phyloP scores from a whole-genome alignment of 2,113 vertebrate genomes.

The Sisor rabdophorus region DNA sequence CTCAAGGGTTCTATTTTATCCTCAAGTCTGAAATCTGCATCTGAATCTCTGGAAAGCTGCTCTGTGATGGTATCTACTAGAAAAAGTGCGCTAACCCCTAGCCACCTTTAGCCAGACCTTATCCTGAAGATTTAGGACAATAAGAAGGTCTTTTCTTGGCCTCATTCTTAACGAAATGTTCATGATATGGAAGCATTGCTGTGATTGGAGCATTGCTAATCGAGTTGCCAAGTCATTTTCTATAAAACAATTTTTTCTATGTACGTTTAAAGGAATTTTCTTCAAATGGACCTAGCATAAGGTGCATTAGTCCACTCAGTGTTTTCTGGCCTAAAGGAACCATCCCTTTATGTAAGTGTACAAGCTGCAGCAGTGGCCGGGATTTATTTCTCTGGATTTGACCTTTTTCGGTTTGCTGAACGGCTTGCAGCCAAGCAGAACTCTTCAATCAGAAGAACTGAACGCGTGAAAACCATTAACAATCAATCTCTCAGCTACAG shows the following conservation, averaged over 20 bases:
- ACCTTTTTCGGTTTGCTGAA: conserved; percentile 46
- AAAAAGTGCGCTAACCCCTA: not conserved
- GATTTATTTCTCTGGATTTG: conserved; percentile 5
- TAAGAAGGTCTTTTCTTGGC: not conserved
- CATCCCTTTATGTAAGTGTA: not conserved
- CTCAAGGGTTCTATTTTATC: too few species aligned
- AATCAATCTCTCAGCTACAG: conserved; percentile 57
- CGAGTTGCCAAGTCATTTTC: not conserved
- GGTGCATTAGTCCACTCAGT: not conserved
- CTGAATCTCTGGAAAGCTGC: not conserved
- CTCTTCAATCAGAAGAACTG: conserved; percentile 47
- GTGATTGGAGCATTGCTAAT: not conserved
- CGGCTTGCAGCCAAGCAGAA: conserved; percentile 31
- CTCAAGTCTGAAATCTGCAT: not conserved
- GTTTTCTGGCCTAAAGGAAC: not conserved
- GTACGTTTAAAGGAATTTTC: not conserved
- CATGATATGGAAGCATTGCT: not conserved
- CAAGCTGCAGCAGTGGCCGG: not conserved
- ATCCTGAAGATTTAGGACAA: not conserved
- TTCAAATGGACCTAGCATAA: not conserved
- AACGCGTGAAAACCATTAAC: conserved; percentile 53
- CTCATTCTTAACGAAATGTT: not conserved
- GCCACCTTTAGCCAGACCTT: not conserved
- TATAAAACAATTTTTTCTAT: not conserved
- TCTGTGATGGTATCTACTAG: not conserved